Evolutionary conservation across 1,140 invertebrate species (phyloP), one percentile per base, ranked within the genome.

Genomic region (Mycetomoellerius zeteki): DNA sequence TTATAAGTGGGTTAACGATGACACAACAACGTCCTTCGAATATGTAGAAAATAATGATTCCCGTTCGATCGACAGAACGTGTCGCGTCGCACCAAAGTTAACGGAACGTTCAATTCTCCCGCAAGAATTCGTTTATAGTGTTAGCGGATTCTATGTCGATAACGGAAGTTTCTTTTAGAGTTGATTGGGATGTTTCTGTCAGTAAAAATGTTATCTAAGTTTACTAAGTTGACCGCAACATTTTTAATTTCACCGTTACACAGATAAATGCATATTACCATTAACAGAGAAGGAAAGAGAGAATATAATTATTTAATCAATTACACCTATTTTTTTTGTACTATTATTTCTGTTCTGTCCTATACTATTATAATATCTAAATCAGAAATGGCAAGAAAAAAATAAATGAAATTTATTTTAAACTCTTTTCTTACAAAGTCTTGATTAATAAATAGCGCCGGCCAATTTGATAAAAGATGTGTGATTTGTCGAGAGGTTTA

Each of bases 1-100:
- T 50, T 24, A 7, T 71, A 90, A 76, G 78, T 87, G 33, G 88
- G 88, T 81, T 52, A 88, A n/a, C 24, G 50, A 81, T 37, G 50
- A 12, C 47, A 77, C 3, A 3, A 43, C 60, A 5, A 19, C 14
- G 47, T 52, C 60, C 21, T 77, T 43, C 21, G 27, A 67, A 76
- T 37, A 71, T 37, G 71, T 76, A n/a, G 37, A 56, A 84, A 84
- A 84, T 84, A 56, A 84, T 30, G 24, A 47, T 75, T 47, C 56
- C 72, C 33, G 80, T 43, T 21, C 37, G 24, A 33, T 62, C 37
- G 19, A 75, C 50, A 27, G 21, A 56, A 71, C 21, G 19, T 33
- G 19, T 84, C 52, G 30, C 24, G n/a, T 56, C 5, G 10, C 1
- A 33, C 14, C 21, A 1, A 47, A 76, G 47, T 77, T 60, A 75